Base-by-base conservation (phyloP, 2,797 vertebrate species). In the Chromobotia macracanthus region DNA sequence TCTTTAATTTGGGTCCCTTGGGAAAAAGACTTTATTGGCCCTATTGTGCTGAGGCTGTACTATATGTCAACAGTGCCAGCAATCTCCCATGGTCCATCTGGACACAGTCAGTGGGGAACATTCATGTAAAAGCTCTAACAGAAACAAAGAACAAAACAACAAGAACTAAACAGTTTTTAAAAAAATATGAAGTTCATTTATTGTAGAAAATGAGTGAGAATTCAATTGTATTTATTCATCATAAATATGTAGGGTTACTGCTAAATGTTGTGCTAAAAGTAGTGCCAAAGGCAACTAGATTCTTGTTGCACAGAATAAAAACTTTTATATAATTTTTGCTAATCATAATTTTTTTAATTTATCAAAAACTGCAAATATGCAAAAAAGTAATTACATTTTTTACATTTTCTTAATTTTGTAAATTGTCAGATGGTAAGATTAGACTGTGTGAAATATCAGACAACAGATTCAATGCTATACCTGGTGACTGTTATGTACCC, bases 71-170 rank as follows among this genome's bases (percentile, higher is more conserved):
- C 74, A 83, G 91, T 89, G 90, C 87, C 76, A 80, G 89, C 91
- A 87, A 85, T 82, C 83, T 89, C 87, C 88, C 80, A 85, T 75
- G 75, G 90, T 90, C 91, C 91, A 91, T 91, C 87, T 91, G 87
- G 87, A 82, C 84, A 67, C 76, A 46, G 60, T 67, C 75, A 66
- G 79, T 79, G 75, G 72, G 75, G 68, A 83, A 67, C 68, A 65
- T 72, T 66, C 64, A 73, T 65, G 51, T 18, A 48, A 53, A 53
- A 80, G 31, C 77, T 48, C 58, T 78, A 76, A 79, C 15, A 65
- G 55, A 67, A 66, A 64, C 50, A 68, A 82, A 63, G 75, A 71
- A 46, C 21, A 18, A 21, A 2, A 19, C 46, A 13, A 18, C 5
- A 16, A 53, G 1, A 4, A n/a, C 8, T n/a, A 0, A 53, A 53